Conservation (phyloP, 1,140 invertebrate species). For the Tetramorium simillimum region DNA sequence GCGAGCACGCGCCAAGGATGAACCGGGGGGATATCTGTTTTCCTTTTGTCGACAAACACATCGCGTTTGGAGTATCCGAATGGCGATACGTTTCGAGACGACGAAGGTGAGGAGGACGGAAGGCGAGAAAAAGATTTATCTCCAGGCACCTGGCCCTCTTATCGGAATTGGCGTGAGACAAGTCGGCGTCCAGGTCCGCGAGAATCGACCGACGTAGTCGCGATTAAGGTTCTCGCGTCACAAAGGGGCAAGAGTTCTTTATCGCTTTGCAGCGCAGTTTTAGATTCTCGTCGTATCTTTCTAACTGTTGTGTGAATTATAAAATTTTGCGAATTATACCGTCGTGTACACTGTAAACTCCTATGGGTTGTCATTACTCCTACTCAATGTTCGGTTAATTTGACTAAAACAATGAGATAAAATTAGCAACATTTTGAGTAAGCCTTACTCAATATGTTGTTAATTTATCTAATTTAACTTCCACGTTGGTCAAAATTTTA, state of each 20-base stretch:
- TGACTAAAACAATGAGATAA: too few relatives aligned
- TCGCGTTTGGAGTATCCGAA: conserved; percentile 69
- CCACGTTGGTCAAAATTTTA: too few relatives aligned
- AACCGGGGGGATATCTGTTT: conserved; percentile 75
- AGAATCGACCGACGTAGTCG: background rate
- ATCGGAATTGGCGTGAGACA: conserved; percentile 47
- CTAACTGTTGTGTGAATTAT: background rate
- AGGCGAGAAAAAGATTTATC: conserved; percentile 61
- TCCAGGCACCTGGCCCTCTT: conserved; percentile 61
- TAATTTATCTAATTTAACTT: too few relatives aligned
- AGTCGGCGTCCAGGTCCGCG: conserved; percentile 25
- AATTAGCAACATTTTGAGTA: too few relatives aligned
- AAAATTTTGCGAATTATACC: background rate
- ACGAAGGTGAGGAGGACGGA: background rate
- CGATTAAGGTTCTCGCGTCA: background rate
- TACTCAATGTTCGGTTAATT: too few relatives aligned
- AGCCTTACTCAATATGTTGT: too few relatives aligned
- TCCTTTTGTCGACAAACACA: conserved; percentile 75
- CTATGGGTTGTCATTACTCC: too few relatives aligned
- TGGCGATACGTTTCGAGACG: conserved; percentile 70
- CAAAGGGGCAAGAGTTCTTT: background rate
- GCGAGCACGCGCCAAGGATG: conserved; percentile 80
- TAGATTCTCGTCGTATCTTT: background rate
- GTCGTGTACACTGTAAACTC: too few relatives aligned
- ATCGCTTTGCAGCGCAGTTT: background rate